Conservation (phyloP, 1,140 invertebrate genomes). For the Drosophila nikananu region DNA sequence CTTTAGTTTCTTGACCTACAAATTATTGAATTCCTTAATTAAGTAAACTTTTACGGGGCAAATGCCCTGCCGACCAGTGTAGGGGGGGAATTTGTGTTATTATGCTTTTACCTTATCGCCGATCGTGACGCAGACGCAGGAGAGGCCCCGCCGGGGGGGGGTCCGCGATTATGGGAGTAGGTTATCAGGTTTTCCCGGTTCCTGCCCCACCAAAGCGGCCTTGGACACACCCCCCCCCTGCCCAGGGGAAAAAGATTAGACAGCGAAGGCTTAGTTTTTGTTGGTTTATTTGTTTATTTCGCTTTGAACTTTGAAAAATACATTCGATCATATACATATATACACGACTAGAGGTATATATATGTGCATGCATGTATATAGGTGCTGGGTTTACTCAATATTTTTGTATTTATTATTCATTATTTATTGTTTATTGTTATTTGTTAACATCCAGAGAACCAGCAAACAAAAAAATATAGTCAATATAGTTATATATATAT, state of each 20-base stretch:
- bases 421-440: constrained; percentile 6
- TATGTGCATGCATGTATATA: constrained; percentile 33
- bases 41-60: too few relatives aligned
- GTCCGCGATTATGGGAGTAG: background rate
- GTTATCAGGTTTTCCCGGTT: constrained; percentile 15
- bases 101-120: background rate
- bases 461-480: constrained; percentile 47
- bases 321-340: constrained; percentile 58
- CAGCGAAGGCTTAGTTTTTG: constrained; percentile 4
- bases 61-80: background rate
- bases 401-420: too few relatives aligned
- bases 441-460: constrained; percentile 50
- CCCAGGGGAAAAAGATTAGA: constrained; percentile 3
- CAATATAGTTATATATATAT: constrained; percentile 21
- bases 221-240: background rate
- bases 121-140: constrained; percentile 10
- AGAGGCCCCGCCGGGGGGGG: background rate
- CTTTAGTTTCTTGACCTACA: too few relatives aligned
- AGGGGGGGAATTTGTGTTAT: background rate
- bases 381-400: constrained; percentile 4
- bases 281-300: constrained; percentile 44
- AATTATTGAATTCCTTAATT: too few relatives aligned
- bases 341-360: constrained; percentile 34
- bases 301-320: constrained; percentile 74
- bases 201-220: background rate